Evolutionary conservation across 2,797 vertebrate genomes (phyloP), one percentile per base, ranked within the genome.

Genomic region (Rhincodon typus): DNA sequence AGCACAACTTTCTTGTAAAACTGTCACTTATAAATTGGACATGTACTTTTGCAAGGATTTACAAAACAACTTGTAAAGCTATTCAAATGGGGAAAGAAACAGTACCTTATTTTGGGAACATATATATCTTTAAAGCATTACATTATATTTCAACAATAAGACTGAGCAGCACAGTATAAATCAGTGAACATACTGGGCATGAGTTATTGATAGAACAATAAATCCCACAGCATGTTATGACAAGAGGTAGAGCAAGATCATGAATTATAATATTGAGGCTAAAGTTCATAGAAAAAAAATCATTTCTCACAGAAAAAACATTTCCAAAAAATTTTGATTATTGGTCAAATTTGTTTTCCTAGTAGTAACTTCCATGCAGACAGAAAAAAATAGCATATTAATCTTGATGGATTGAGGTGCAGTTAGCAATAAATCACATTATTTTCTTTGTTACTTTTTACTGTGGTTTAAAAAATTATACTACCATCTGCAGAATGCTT

Each of bases 1-100:
- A 42, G 79, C 79, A 84, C 87, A 90, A 66, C 57, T 91, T 62
- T 17, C 88, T 93, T 93, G 90, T 42, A 93, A 93, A 93, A 93
- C 42, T 93, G 62, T 67, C 21, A 42, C 3, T 62, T 42, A 12
- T 27, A 69, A 3, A 3, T 67, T 69, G n/a, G 23, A 23, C 6
- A 69, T 42, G 8, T 25, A 38, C 7, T 93, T 69, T 93, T 10
- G 38, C 25, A 46, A 93, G 62, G n/a, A 93, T 93, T 90, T 70
- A 53, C 74, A 21, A 57, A 77, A 25, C 69, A 57, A 46, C 30
- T n/a, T 53, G 27, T 74, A 53, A 72, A 34, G 30, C 67, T 77
- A 5, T 53, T 77, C 46, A 95, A 74, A 57, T n/a, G 13, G 27
- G 74, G 42, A 38, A 38, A 77, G 53, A 77, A 46, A 21, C 30